Evolutionary conservation across 2,797 vertebrate genomes (phyloP).

Genomic region (Poliocrania exsul): DNA sequence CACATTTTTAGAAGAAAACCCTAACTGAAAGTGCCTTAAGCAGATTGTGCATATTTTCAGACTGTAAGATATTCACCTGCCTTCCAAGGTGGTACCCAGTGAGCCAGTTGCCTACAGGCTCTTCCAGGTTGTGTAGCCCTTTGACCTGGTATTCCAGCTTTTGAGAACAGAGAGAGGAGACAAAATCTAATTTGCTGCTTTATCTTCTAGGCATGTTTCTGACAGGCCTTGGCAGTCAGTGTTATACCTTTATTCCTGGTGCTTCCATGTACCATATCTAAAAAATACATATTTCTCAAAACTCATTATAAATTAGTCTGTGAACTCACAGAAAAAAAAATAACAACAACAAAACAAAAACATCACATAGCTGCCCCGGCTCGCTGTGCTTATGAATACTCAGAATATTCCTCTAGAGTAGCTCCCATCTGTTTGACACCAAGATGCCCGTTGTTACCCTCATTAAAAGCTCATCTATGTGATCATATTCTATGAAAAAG

Average conservation of each 20-base stretch:
- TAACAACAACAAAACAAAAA: background rate
- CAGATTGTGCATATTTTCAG: background rate
- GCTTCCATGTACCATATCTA: background rate
- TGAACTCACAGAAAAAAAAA: background rate
- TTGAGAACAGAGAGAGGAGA: background rate
- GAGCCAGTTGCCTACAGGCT: background rate
- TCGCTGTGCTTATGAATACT: background rate
- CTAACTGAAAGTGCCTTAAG: background rate
- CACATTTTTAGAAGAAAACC: background rate
- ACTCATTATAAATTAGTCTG: background rate
- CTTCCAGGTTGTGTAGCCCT: background rate
- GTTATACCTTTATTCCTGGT: background rate
- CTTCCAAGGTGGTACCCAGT: background rate
- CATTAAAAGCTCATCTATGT: background rate
- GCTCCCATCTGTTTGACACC: background rate
- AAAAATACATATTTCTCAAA: background rate
- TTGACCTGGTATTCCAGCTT: background rate
- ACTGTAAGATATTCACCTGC: background rate
- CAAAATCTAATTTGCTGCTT: background rate
- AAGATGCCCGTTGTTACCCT: background rate
- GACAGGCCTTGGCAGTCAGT: background rate
- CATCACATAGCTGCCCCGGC: background rate
- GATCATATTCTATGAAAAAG: background rate
- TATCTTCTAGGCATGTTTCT: background rate
- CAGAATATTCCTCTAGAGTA: background rate